These are phyloP conservation scores for Thysanoteuthis rhombus DNA, from an alignment of 2,888 invertebrate genomes.

Conservation along the genomic window DNA sequence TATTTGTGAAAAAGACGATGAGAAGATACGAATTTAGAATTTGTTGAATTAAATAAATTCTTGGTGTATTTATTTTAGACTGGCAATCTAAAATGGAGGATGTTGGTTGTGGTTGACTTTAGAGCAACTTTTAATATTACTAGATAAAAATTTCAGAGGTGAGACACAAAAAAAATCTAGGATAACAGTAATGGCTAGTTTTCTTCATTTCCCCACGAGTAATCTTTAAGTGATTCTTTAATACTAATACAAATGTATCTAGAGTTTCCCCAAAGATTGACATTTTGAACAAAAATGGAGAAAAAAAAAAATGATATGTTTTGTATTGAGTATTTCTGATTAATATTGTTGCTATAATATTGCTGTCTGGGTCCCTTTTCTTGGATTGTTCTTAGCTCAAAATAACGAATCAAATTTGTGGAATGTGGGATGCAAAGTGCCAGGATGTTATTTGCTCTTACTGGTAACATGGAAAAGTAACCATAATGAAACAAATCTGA, in stretches of 20 bases:
- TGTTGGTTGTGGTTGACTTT: too few species aligned
- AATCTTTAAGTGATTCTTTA: background rate
- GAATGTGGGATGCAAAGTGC: background rate
- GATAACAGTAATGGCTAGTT: background rate
- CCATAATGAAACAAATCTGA: slow-evolving; percentile 12
- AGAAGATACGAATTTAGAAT: background rate
- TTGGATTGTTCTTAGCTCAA: background rate
- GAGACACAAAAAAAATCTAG: background rate
- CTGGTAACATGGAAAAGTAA: background rate
- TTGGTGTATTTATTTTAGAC: background rate
- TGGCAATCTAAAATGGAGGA: too few species aligned
- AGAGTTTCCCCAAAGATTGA: background rate
- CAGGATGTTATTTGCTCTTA: background rate
- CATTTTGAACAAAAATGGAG: background rate
- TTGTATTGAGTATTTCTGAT: background rate
- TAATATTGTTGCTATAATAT: background rate
- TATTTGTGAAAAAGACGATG: background rate
- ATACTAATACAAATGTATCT: background rate
- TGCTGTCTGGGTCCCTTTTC: background rate
- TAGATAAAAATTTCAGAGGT: background rate
- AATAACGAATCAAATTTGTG: background rate
- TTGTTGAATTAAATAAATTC: background rate
- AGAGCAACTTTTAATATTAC: too few species aligned
- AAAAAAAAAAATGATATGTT: too few species aligned
- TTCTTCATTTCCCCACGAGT: background rate